phyloP scores from a whole-genome alignment of 2,797 vertebrate species.

The Pterois miles region DNA sequence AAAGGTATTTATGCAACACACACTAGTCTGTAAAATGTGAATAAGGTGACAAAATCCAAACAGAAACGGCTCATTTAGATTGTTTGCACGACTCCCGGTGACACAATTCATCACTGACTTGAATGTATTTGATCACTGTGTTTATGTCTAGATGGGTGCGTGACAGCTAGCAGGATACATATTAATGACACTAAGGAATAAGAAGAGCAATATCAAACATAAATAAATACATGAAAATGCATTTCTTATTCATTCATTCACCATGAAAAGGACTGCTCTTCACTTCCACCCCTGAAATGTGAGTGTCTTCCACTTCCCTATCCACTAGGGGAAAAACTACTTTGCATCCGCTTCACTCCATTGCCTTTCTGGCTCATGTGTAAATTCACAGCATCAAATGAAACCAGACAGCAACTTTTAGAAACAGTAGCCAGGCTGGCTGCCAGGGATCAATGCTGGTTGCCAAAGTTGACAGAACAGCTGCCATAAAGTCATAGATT shows the following conservation, averaged over 20 bases:
- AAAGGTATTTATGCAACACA: not conserved
- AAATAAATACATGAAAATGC: not conserved
- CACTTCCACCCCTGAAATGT: not conserved
- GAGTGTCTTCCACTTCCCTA: not conserved
- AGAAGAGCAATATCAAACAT: not conserved
- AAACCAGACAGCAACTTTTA: constrained; percentile 33
- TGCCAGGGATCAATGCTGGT: constrained; percentile 25
- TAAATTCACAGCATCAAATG: constrained; percentile 23
- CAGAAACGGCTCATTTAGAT: not conserved
- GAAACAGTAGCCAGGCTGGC: constrained; percentile 23
- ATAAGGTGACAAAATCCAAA: not conserved
- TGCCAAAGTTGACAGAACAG: constrained; percentile 30
- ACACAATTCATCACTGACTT: not conserved
- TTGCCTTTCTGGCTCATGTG: constrained; percentile 29
- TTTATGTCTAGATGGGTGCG: not conserved
- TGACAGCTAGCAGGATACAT: not conserved
- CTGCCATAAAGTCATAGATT: constrained; percentile 27
- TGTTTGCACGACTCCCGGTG: not conserved
- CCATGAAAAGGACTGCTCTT: not conserved
- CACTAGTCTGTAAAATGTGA: not conserved
- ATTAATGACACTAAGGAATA: not conserved
- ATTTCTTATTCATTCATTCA: not conserved
- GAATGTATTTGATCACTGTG: not conserved
- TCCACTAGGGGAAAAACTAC: not conserved
- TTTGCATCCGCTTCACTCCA: constrained; percentile 2